These are phyloP conservation scores for Epicauta chinensis DNA, from an alignment of 1,140 invertebrate species.

Conservation along the genomic window DNA sequence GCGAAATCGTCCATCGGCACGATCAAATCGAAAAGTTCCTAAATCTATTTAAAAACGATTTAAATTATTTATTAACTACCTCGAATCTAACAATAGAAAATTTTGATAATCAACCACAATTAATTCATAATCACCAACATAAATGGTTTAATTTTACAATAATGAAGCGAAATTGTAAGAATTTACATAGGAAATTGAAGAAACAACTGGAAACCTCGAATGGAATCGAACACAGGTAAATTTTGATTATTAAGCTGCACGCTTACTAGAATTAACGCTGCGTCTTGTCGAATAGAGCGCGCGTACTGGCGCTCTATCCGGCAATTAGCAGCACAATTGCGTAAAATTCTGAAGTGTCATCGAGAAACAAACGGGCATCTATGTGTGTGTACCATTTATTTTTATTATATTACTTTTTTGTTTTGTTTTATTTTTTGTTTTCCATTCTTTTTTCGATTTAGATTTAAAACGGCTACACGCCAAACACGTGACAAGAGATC, in stretches of 20 bases:
- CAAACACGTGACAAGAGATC: constrained; percentile 6
- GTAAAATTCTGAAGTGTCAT: too few species aligned
- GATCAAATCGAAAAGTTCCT: constrained; percentile 51
- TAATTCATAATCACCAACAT: constrained; percentile 41
- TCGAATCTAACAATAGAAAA: constrained; percentile 33
- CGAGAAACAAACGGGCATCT: too few species aligned
- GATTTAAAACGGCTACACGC: neutral
- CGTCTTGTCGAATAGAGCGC: too few species aligned
- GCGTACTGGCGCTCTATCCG: too few species aligned
- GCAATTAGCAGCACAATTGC: too few species aligned
- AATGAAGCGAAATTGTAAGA: constrained; percentile 46
- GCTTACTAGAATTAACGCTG: too few species aligned
- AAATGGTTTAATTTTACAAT: constrained; percentile 49
- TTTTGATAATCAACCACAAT: constrained; percentile 29
- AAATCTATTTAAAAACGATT: constrained; percentile 49
- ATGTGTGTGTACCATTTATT: too few species aligned
- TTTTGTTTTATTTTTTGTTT: neutral
- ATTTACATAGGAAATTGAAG: constrained; percentile 40
- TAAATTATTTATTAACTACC: constrained; percentile 44
- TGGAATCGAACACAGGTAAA: neutral
- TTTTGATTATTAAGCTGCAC: too few species aligned
- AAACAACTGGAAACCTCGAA: constrained; percentile 10
- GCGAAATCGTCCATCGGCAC: constrained; percentile 54
- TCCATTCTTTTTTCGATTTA: neutral
- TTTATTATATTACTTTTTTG: too few species aligned